A percentile compares a stretch with the other conserved stretches of the same genome.
phyloP scores from a whole-genome alignment of 2,113 vertebrate genomes.

The Piaya cayana region DNA sequence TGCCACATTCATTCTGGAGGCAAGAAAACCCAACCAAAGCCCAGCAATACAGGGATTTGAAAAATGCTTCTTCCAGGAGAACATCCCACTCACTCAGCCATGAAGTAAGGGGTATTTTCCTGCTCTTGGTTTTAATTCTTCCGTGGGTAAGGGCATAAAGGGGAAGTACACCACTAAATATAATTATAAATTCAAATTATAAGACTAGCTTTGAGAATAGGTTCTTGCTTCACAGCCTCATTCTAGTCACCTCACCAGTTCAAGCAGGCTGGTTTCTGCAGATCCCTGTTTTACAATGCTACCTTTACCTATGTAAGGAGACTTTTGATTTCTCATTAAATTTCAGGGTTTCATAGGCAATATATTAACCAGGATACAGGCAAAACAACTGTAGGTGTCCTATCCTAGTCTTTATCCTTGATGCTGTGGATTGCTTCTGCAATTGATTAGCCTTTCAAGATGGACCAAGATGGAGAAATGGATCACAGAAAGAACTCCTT shows the following conservation, averaged over 20 bases:
- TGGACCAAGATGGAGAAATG: not conserved
- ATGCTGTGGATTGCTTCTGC: not conserved
- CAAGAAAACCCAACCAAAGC: not conserved
- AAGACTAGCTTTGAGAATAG: not conserved
- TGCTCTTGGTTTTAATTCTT: not conserved
- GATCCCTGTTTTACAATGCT: not conserved
- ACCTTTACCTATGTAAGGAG: not conserved
- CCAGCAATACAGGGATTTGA: not conserved
- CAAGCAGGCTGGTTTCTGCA: not conserved
- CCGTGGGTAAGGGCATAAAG: not conserved
- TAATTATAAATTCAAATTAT: not conserved
- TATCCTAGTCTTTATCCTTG: not conserved
- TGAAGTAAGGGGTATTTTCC: not conserved
- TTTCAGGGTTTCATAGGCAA: not conserved
- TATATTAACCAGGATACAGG: not conserved
- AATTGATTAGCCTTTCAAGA: not conserved
- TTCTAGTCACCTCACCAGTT: not conserved
- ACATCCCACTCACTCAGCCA: not conserved
- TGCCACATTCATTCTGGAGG: not conserved
- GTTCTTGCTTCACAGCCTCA: fast-evolving
- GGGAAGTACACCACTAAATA: not conserved
- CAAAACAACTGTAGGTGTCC: not conserved
- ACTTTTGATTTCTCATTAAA: not conserved
- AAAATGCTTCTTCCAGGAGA: not conserved
- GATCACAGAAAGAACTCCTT: not conserved